Evolutionary conservation across 1,140 invertebrate genomes (phyloP).

Genomic region (Archivesica marissinica): DNA sequence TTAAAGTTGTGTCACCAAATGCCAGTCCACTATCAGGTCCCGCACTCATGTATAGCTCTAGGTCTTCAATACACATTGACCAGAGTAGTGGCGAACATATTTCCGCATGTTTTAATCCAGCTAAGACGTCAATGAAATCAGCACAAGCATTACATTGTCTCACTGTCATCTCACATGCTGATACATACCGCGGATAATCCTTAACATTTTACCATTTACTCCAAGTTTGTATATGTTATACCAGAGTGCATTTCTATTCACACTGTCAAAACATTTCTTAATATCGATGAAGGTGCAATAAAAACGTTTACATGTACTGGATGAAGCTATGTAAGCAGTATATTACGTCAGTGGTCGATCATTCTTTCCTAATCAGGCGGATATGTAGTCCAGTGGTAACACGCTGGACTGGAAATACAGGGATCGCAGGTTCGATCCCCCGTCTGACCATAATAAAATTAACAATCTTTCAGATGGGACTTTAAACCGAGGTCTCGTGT

Average conservation of each 20-base stretch:
- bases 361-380: no score
- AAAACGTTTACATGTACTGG: background rate
- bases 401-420: no score
- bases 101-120: slow-evolving; percentile 30
- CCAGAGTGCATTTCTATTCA: slow-evolving; percentile 48
- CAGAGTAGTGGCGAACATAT: slow-evolving; percentile 14
- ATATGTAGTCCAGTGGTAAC: no score
- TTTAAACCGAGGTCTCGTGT: no score
- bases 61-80: slow-evolving; percentile 33
- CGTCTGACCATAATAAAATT: no score
- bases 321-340: background rate
- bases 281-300: slow-evolving; percentile 4
- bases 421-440: no score
- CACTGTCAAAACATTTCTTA: slow-evolving; percentile 19
- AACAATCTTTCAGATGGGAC: no score
- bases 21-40: background rate
- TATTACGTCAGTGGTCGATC: background rate
- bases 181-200: slow-evolving; percentile 20
- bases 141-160: background rate
- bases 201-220: slow-evolving; percentile 26
- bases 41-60: background rate
- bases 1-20: background rate
- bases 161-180: background rate
- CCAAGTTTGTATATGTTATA: slow-evolving; percentile 29
- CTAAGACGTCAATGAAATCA: slow-evolving; percentile 9